Evolutionary conservation across 2,113 vertebrate genomes (phyloP), one percentile per base, ranked within the genome.

Genomic region (Carlito syrichta): DNA sequence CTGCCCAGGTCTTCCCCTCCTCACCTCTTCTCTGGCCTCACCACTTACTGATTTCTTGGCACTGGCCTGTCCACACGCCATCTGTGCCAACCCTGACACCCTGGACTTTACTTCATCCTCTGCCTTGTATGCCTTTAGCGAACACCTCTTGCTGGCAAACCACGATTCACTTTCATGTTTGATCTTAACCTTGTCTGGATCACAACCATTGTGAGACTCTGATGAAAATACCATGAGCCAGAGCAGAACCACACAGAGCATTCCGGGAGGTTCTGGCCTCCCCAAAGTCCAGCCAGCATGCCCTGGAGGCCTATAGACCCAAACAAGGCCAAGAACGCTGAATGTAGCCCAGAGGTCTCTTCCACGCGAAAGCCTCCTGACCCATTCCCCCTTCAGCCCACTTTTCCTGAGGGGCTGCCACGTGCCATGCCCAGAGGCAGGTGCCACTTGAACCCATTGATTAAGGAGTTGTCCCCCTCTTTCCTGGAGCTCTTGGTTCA

Each of bases 41-140:
- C 56, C 30, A 38, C 14, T n/a, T 3, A 14, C 45, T 13, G 7
- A 13, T 50, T 14, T 17, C 86, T 20, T 2, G 6, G 77, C 30
- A 22, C 56, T 14, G 0, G 54, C 77, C n/a, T 19, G 40, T 35
- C 27, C 45, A 30, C 3, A 17, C n/a, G 16, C n/a, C 14, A 2
- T 19, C 69, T 32, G 25, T 11, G 0, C 60, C 10, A 40, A 56
- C 9, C n/a, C 73, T 0, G 0, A 38, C 1, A 27, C 16, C 9
- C 3, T 7, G 4, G 5, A 7, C 22, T 0, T 1, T 4, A 8
- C 62, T n/a, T 32, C 8, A 1, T 6, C 14, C 43, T 43, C 83
- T 12, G 23, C 50, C 20, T 1, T 58, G 4, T 35, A 52, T 30
- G 23, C 48, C 74, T 43, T 14, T 1, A 13, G 27, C 17, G n/a